Evolutionary conservation across 2,113 vertebrate genomes (phyloP), one percentile per base, ranked within the genome.

Genomic region (Lampris megalopsis): DNA sequence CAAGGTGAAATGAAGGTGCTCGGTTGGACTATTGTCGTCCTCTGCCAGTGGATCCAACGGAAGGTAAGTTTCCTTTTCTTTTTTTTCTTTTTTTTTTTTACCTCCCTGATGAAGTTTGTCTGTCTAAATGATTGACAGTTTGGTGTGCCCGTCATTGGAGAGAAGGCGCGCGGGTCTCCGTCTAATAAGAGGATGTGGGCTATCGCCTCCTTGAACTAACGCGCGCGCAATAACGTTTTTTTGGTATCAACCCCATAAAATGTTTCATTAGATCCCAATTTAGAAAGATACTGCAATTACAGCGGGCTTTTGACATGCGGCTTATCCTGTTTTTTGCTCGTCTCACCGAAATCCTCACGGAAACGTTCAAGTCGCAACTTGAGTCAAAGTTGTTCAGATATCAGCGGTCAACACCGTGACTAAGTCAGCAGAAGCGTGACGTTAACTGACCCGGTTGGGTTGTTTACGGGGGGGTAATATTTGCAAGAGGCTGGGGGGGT

Each of bases 1-100:
- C 92, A 93, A 92, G 92, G 92, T 88, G 92, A 92, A 83, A 95
- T 95, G 94, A 93, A 91, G 94, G 89, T 94, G 80, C 88, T 94
- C 90, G 92, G 88, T 50, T 95, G 94, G 94, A 94, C 88, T 88
- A 60, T 90, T 82, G 75, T 93, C 75, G 79, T 95, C 84, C 81
- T 94, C 75, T 88, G 85, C 88, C 94, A 95, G 81, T 95, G 94
- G 92, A 94, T 95, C 87, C 89, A 92, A 50, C 90, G 83, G 72
- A 92, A 93, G 94, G 94, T 95, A 89, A 81, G 89, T 83, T 79
- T n/a, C 72, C 2, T 7, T 3, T 57, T 11, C 45, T 35, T 45
- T 2, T 11, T 59, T 13, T 58, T 1, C 13, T 9, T 58, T 54
- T 54, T 54, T 60, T 60, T 60, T 60, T 9, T 60, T 38, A 1